Conservation (phyloP, 2,797 vertebrate genomes). For the Chiroxiphia lanceolata region DNA sequence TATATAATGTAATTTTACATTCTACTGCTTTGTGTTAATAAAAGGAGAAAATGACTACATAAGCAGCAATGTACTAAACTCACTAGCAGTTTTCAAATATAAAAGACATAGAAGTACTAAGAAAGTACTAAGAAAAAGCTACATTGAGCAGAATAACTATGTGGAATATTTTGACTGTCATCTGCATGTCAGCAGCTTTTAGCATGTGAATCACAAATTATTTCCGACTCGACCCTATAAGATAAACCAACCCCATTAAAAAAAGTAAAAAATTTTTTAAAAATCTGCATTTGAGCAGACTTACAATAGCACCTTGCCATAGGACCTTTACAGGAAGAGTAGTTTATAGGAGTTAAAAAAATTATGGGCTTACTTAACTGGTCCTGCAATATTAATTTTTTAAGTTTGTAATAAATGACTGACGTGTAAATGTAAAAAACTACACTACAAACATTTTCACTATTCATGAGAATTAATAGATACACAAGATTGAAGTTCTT, state of each 20-base stretch:
- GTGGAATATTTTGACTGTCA: background rate
- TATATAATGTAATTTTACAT: background rate
- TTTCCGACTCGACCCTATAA: background rate
- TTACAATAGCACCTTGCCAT: background rate
- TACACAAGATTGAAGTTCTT: constrained; percentile 32
- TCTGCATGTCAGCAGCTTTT: background rate
- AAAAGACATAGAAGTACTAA: background rate
- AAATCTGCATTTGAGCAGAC: background rate
- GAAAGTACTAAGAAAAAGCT: background rate
- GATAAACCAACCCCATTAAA: background rate
- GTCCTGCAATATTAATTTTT: background rate
- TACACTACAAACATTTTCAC: background rate
- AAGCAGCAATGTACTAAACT: background rate
- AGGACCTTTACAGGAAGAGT: background rate
- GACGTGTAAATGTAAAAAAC: background rate
- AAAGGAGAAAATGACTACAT: background rate
- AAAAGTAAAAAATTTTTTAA: background rate
- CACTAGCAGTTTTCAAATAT: background rate
- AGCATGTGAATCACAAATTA: background rate
- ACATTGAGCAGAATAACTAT: background rate
- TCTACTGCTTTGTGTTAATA: background rate
- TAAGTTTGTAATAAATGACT: background rate
- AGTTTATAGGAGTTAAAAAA: background rate
- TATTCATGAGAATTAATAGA: background rate
- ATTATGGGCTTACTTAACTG: background rate